Conservation (phyloP, 2,797 vertebrate species). For the Pangasius sanitwongsei region DNA sequence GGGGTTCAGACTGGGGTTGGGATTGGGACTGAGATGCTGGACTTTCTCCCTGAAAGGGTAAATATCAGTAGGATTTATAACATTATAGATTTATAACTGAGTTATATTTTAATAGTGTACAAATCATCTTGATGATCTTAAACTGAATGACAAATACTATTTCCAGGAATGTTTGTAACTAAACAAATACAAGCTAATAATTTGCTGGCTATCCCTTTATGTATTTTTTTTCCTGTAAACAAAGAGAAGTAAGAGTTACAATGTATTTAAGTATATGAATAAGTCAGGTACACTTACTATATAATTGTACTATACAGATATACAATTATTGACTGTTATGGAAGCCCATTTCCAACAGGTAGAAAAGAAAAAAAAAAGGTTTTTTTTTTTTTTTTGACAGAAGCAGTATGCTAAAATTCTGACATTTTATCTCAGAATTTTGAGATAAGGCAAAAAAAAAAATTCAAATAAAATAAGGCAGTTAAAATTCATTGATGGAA, state of each 20-base stretch:
- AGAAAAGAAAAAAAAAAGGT: not conserved
- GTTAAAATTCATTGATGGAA: not conserved
- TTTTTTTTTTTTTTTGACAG: not conserved
- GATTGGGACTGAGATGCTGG: slow-evolving; percentile 61
- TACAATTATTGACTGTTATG: not conserved
- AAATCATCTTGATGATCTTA: not conserved
- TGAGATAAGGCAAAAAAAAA: not conserved
- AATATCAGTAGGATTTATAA: slow-evolving; percentile 9
- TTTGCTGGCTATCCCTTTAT: not conserved
- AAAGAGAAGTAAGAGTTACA: not conserved
- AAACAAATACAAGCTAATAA: not conserved
- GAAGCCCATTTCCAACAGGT: not conserved
- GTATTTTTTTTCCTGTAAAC: not conserved
- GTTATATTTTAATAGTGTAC: not conserved
- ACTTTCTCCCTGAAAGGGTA: slow-evolving; percentile 48
- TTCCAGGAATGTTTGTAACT: not conserved
- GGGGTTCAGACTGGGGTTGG: slow-evolving; percentile 54
- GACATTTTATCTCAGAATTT: not conserved
- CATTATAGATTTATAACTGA: too few relatives aligned
- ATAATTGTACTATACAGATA: not conserved
- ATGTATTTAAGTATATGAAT: not conserved
- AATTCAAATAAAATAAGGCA: not conserved
- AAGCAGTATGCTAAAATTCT: not conserved
- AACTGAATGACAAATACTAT: not conserved
- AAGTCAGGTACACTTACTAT: not conserved